Percentiles rank a stretch among this genome's conserved stretches.
phyloP scores from a whole-genome alignment of 2,888 invertebrate genomes.

The Osmoderma eremita region DNA sequence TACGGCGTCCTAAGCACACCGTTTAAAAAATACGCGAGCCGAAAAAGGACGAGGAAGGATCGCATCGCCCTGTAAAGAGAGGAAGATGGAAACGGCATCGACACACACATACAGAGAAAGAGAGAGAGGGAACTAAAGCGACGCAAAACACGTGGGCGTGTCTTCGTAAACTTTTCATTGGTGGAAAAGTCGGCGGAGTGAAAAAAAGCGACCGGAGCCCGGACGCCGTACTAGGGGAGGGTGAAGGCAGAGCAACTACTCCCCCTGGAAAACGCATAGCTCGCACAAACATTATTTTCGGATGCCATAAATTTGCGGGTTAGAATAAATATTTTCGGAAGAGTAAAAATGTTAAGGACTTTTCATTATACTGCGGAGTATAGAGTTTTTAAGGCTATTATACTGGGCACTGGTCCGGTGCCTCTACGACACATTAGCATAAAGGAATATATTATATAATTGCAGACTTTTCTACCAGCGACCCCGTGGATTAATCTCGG shows the following conservation, averaged over 20 bases:
- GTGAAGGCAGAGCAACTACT: constrained; percentile 45
- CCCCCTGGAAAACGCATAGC: constrained; percentile 59
- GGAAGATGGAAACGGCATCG: constrained; percentile 13
- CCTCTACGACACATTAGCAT: constrained; percentile 61
- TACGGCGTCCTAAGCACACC: constrained; percentile 60
- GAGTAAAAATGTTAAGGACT: constrained; percentile 65
- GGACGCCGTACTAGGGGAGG: constrained; percentile 28
- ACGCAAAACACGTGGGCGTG: constrained; percentile 59
- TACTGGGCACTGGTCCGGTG: constrained; percentile 53
- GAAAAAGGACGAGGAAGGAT: constrained; percentile 38
- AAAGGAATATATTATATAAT: constrained; percentile 64
- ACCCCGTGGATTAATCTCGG: constrained; percentile 34
- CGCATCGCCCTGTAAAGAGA: background rate
- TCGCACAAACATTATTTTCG: constrained; percentile 65
- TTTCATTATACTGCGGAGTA: constrained; percentile 63
- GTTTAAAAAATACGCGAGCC: constrained; percentile 49
- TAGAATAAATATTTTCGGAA: constrained; percentile 66
- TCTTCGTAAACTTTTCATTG: constrained; percentile 61
- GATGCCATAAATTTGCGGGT: constrained; percentile 65
- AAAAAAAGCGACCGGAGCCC: constrained; percentile 59
- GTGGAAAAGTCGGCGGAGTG: constrained; percentile 58
- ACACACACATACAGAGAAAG: too few relatives aligned
- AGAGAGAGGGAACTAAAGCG: constrained; percentile 55
- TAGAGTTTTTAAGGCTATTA: constrained; percentile 64
- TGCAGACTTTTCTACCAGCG: constrained; percentile 49